phyloP scores from a whole-genome alignment of 2,113 vertebrate genomes.

The Craseonycteris thonglongyai region DNA sequence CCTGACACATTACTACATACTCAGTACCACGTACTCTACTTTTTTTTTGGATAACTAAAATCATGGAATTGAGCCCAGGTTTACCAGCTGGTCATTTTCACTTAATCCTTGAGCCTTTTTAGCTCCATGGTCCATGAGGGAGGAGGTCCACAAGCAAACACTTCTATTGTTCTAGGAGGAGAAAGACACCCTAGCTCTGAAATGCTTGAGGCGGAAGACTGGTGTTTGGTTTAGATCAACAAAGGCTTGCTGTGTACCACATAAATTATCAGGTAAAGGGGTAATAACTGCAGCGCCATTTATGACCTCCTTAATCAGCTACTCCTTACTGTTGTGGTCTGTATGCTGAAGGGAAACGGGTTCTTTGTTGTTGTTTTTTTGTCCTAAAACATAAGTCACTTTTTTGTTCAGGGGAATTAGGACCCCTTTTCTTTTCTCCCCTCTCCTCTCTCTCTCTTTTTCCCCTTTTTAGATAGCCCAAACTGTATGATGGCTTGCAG shows the following conservation, averaged over 20 bases:
- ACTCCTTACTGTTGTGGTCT: background rate
- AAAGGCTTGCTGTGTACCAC: background rate
- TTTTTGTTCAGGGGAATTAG: background rate
- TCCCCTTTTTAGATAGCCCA: background rate
- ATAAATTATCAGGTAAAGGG: background rate
- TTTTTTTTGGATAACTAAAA: background rate
- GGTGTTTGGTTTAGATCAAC: background rate
- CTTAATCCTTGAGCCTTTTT: background rate
- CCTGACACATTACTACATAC: background rate
- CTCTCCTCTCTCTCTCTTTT: accelerated
- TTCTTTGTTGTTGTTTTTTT: background rate
- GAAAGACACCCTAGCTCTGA: background rate
- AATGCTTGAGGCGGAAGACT: background rate
- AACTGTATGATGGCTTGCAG: background rate
- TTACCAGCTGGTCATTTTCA: background rate
- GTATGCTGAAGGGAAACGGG: background rate
- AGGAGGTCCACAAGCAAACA: background rate
- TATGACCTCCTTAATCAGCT: background rate
- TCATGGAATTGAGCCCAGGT: background rate
- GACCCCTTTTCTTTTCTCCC: background rate
- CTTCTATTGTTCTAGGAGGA: background rate
- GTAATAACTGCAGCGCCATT: too few species aligned
- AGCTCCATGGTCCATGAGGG: background rate
- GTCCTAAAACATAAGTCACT: background rate
- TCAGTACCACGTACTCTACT: background rate